Evolutionary conservation across 2,888 invertebrate genomes (phyloP).

Genomic region (Arctia plantaginis): DNA sequence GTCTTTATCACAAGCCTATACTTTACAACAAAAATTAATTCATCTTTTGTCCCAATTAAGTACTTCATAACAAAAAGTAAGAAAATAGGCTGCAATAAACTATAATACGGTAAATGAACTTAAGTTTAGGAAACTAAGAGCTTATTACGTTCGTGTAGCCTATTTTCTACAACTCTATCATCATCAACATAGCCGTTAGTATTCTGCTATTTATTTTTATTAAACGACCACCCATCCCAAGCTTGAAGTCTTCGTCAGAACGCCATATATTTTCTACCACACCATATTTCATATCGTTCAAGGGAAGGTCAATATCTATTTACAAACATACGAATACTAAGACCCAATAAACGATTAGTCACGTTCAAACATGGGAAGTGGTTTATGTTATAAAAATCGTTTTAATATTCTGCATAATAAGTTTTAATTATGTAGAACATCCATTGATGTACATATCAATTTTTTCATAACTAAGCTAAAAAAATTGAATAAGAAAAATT

Average conservation of each 20-base stretch:
- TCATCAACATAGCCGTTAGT: background rate
- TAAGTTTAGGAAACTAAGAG: background rate
- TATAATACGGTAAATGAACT: background rate
- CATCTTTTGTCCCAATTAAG: background rate
- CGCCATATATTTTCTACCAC: constrained; percentile 26
- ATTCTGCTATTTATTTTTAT: background rate
- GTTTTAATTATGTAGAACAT: background rate
- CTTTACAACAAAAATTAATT: background rate
- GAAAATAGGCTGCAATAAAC: background rate
- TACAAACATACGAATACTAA: constrained; percentile 49
- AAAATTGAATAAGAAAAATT: background rate
- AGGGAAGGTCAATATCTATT: constrained; percentile 69
- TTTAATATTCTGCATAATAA: background rate
- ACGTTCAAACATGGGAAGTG: constrained; percentile 29
- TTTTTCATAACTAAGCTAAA: background rate
- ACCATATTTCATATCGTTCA: constrained; percentile 59
- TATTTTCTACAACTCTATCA: background rate
- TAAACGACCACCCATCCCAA: background rate
- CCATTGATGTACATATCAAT: background rate
- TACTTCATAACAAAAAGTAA: background rate
- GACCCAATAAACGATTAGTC: constrained; percentile 42
- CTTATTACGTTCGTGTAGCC: background rate
- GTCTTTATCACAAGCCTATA: constrained; percentile 45
- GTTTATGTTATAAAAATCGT: constrained; percentile 2
- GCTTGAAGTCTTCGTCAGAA: constrained; percentile 4